Percentiles rank a stretch among this genome's conserved stretches.
Conservation (phyloP, 2,888 invertebrate species). For the Epistrophe grossulariae region DNA sequence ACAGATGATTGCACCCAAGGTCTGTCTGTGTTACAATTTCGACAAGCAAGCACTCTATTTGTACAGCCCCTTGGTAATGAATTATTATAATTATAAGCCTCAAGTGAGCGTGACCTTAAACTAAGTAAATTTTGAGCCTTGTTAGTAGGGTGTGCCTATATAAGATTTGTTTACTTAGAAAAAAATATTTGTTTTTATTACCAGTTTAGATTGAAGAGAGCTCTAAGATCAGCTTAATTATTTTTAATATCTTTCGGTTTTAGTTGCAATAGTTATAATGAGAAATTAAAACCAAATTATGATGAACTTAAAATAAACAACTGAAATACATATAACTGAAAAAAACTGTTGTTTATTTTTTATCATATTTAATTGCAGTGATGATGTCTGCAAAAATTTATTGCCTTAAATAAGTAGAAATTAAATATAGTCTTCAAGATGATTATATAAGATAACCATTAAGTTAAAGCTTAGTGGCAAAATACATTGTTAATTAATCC, state of each 20-base stretch:
- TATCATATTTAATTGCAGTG: too few species aligned
- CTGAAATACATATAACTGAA: too few species aligned
- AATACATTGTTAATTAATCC: too few species aligned
- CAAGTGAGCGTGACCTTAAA: slow-evolving; percentile 7
- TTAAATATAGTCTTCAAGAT: too few species aligned
- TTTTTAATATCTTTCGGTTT: not conserved
- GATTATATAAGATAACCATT: too few species aligned
- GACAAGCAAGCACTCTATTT: not conserved
- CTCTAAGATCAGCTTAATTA: not conserved
- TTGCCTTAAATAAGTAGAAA: too few species aligned
- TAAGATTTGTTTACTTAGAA: not conserved
- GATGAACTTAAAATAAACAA: too few species aligned
- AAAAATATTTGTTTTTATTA: not conserved
- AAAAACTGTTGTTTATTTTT: too few species aligned
- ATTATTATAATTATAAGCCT: slow-evolving; percentile 1
- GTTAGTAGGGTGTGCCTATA: not conserved
- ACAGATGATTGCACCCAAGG: slow-evolving; percentile 9
- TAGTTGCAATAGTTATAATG: not conserved
- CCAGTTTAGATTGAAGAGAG: not conserved
- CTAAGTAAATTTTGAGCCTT: not conserved
- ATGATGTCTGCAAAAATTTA: too few species aligned
- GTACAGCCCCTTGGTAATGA: not conserved
- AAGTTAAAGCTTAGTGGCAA: too few species aligned
- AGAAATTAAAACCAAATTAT: not conserved
- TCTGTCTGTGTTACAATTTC: slow-evolving; percentile 13